Base-by-base conservation (phyloP, 2,888 invertebrate genomes). In the Scaptomyza cyrtandrae region DNA sequence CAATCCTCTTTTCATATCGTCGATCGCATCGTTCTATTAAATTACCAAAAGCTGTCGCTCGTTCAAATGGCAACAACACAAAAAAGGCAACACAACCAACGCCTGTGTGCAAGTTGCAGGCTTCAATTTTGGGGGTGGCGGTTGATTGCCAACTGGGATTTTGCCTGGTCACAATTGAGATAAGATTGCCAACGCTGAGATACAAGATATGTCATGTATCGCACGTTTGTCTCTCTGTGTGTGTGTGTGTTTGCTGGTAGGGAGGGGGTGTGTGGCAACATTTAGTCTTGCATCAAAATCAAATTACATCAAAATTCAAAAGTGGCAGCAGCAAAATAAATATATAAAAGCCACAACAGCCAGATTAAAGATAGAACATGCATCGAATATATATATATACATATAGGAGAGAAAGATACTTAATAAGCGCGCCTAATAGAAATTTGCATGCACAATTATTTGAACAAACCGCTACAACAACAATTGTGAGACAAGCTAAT, bases 121-220 rank as follows among this genome's bases (percentile, higher is more conserved):
- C 50, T 19, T 49, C 57, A 50, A 48, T 50, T 56, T 44, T 37
- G 27, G 41, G 69, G 43, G 58, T 50, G 53, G 66, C 59, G 59
- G 58, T 49, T 64, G 74, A 70, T 75, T 81, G 71, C 66, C 63
- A 57, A 62, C 64, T 67, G 85, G 68, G 66, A 81, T 85, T 79
- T 85, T 79, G 88, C 83, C 80, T 73, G 82, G 68, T 77, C 91
- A 88, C 90, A 91, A 91, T 91, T 91, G 91, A 91, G 91, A 91
- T 91, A 91, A 91, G 91, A 90, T 82, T 90, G 81, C 65, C 75
- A 59, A 39, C 31, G 72, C 67, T 55, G 66, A 77, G 85, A 85
- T 85, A 85, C 83, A 76, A 91, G 91, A 91, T 90, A 91, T 80
- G 91, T 85, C 90, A 90, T 88, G 90, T 86, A 89, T 79, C 75